Evolutionary conservation across 2,113 vertebrate species (phyloP), one percentile per base, ranked within the genome.

Genomic region (Rhombomys opimus): DNA sequence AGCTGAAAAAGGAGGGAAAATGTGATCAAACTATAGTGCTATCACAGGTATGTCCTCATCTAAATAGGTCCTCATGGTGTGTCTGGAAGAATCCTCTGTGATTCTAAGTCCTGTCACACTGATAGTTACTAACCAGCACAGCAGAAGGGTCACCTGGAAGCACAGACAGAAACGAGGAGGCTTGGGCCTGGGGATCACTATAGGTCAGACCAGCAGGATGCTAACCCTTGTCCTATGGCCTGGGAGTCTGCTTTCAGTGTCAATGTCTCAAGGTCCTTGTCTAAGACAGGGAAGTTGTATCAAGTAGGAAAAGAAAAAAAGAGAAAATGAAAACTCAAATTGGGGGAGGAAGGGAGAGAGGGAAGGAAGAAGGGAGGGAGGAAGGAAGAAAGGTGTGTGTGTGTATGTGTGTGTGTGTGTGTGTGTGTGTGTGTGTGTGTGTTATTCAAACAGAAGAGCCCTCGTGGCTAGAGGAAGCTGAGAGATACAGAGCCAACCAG

Each of bases 391-490:
- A 46, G 46, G 7, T 1, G 20, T 5, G 25, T 30, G 18, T 3
- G 35, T 30, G 9, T 11, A 35, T 0, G 5, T 2, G 5, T 14
- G 30, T 15, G 5, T 9, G 23, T 23, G 7, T n/a, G 7, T 7
- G 50, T 0, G 5, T 2, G 11, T 7, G 2, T 5, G 32, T 25
- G 3, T 32, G 6, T 38, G 12, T 5, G 46, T 0, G 4, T 13
- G 1, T 52, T 70, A 5, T 38, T 46, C 61, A 32, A 17, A 59
- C 2, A 80, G 30, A 57, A 9, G n/a, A 68, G 41, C 54, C n/a
- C 10, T 0, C 0, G 0, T 0, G 25, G 20, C 52, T n/a, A 13
- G 10, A 59, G 84, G 50, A 25, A 30, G 12, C 35, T 4, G 50
- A 50, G 70, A 1, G 38, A 23, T 57, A 14, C 20, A 61, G 12